Base-by-base conservation (phyloP, 2,113 vertebrate genomes). In the Elanoides forficatus region DNA sequence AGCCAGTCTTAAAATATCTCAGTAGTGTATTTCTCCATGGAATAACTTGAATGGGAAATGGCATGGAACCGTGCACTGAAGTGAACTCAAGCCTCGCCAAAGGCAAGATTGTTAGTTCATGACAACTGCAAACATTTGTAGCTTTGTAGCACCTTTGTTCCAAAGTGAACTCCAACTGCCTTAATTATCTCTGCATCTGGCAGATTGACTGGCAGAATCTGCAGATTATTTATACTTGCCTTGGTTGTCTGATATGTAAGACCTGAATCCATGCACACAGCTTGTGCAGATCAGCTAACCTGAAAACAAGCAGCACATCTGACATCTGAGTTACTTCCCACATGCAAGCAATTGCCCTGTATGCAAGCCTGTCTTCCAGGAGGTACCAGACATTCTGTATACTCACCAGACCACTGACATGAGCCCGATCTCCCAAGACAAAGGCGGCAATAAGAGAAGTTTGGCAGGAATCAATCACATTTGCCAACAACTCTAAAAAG, bases 201-300 rank as follows among this genome's bases (percentile, higher is more conserved):
- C 5, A 8, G 42, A 85, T 0, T 58, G 50, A 81, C 36, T 53
- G 20, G n/a, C 32, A 53, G 86, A 82, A 82, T 62, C 15, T 68
- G 29, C 19, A 34, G 52, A 30, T 88, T 73, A 56, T 70, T 76
- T 55, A 14, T 47, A 25, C 59, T 74, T 84, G 12, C 22, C 55
- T 70, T 0, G 0, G 13, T 42, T 78, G 14, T 7, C 1, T 42
- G 71, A 42, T 0, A 0, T 16, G 14, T 58, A 11, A 73, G 32
- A 50, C 8, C 17, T 62, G 72, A 36, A 16, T 6, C 9, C 21
- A 15, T 0, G 5, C 26, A 43, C 10, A 48, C 2, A 66, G 14
- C 36, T 73, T 43, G 22, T 5, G 45, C 26, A 62, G 67, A 53
- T 5, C 38, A 71, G 10, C 32, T 7, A 17, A 72, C 30, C 59